These are phyloP conservation scores for Oscheius sp. DNA, from an alignment of 2,888 invertebrate genomes.

Conservation along the genomic window DNA sequence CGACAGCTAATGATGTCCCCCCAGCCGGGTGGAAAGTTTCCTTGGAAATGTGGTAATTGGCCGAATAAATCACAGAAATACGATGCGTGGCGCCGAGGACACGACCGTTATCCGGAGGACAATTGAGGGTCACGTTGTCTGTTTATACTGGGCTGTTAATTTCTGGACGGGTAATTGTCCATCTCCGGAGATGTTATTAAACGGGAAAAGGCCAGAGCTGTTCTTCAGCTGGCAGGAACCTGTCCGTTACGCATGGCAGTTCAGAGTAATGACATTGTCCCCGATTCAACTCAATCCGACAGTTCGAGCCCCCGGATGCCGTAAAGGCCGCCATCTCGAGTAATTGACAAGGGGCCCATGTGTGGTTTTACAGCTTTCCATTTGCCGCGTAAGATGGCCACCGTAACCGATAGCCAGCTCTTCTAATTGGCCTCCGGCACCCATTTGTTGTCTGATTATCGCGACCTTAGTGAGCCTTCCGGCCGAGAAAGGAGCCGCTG, in stretches of 20 bases:
- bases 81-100: constrained; percentile 19
- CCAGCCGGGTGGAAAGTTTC: constrained; percentile 6
- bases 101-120: constrained; percentile 1
- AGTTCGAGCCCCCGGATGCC: not conserved
- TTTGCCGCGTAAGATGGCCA: constrained; percentile 6
- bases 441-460: constrained; percentile 30
- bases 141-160: not conserved
- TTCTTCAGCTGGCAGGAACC: constrained; percentile 15
- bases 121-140: not conserved
- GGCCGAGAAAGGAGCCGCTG: constrained; percentile 23
- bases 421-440: constrained; percentile 17
- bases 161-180: constrained; percentile 10
- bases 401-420: not conserved
- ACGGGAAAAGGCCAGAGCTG: not conserved
- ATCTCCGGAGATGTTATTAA: constrained; percentile 29
- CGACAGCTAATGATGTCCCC: not conserved
- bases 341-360: constrained; percentile 31
- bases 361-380: constrained; percentile 29
- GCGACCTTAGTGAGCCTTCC: constrained; percentile 31
- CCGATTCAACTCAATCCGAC: constrained; percentile 17
- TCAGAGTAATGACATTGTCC: constrained; percentile 24
- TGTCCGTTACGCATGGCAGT: constrained; percentile 29
- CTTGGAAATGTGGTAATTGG: constrained; percentile 20
- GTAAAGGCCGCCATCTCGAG: constrained; percentile 16
- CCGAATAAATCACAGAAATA: constrained; percentile 25